Percentiles rank a stretch among this genome's conserved stretches.
phyloP scores from a whole-genome alignment of 2,113 vertebrate species.

The Brienomyrus brachyistius region DNA sequence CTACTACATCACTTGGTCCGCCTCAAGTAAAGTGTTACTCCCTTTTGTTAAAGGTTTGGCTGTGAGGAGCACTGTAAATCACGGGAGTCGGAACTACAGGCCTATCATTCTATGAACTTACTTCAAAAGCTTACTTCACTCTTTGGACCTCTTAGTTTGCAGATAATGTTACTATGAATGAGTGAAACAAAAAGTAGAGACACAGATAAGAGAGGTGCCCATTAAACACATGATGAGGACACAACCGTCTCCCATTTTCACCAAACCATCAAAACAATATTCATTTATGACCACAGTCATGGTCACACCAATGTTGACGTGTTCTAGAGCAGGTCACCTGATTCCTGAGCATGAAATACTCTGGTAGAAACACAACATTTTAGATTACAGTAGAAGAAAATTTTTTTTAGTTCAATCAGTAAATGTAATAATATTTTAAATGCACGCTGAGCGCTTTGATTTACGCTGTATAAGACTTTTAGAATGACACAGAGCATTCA shows the following conservation, averaged over 20 bases:
- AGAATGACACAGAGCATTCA: not conserved
- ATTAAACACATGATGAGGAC: not conserved
- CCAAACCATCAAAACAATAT: not conserved
- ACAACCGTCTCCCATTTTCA: not conserved
- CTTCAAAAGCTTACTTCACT: not conserved
- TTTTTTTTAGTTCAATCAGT: not conserved
- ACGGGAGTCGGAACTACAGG: not conserved
- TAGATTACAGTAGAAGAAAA: not conserved
- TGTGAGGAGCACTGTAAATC: not conserved
- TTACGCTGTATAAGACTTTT: not conserved
- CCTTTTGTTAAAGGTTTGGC: not conserved
- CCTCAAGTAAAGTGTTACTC: not conserved
- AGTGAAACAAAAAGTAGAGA: not conserved
- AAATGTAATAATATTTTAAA: not conserved
- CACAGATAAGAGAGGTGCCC: not conserved
- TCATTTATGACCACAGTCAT: not conserved
- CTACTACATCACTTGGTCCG: not conserved
- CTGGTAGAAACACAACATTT: not conserved
- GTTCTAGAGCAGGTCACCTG: not conserved
- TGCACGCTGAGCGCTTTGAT: not conserved
- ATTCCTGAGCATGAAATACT: not conserved
- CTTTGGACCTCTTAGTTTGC: not conserved
- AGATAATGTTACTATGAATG: not conserved
- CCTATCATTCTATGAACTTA: not conserved
- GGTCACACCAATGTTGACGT: not conserved